phyloP scores from a whole-genome alignment of 2,113 vertebrate genomes.

The Pristiophorus japonicus region DNA sequence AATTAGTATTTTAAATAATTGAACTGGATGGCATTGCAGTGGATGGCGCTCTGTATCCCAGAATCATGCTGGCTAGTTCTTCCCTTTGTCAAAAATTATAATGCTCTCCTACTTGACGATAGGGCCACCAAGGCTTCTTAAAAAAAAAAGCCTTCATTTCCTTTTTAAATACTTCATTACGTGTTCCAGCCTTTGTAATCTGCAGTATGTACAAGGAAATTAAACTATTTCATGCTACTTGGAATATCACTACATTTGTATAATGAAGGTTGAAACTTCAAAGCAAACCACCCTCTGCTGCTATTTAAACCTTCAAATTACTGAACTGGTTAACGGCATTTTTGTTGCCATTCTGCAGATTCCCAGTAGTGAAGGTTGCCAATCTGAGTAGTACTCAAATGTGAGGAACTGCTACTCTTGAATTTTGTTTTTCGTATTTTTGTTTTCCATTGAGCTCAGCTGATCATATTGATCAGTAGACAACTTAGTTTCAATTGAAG shows the following conservation, averaged over 20 bases:
- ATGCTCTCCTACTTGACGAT: constrained; percentile 14
- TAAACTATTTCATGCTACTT: constrained; percentile 51
- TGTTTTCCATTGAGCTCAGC: constrained; percentile 72
- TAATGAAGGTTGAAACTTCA: constrained; percentile 60
- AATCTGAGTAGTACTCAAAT: constrained; percentile 72
- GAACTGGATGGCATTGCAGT: constrained; percentile 64
- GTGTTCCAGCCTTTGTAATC: constrained; percentile 52
- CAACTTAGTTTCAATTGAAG: constrained; percentile 74
- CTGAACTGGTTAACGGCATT: constrained; percentile 47
- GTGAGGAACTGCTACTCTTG: constrained; percentile 74
- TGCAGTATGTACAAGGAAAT: constrained; percentile 49
- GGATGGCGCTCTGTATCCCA: constrained; percentile 53
- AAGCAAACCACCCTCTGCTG: constrained; percentile 66
- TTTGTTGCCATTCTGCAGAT: constrained; percentile 74
- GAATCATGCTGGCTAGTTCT: constrained; percentile 50
- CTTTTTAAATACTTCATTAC: constrained; percentile 42
- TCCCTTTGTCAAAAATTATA: constrained; percentile 24
- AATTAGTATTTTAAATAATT: constrained; percentile 50
- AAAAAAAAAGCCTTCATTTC: constrained; percentile 9
- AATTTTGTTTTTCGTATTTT: constrained; percentile 51
- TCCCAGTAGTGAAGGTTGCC: constrained; percentile 81
- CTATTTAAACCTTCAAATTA: constrained; percentile 57
- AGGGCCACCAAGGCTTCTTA: constrained; percentile 24
- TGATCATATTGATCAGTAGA: constrained; percentile 99
- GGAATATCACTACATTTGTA: constrained; percentile 55